Percentiles rank a stretch among this genome's conserved stretches.
These are phyloP conservation scores for Bedellia somnulentella DNA, from an alignment of 2,888 invertebrate genomes.

Conservation along the genomic window DNA sequence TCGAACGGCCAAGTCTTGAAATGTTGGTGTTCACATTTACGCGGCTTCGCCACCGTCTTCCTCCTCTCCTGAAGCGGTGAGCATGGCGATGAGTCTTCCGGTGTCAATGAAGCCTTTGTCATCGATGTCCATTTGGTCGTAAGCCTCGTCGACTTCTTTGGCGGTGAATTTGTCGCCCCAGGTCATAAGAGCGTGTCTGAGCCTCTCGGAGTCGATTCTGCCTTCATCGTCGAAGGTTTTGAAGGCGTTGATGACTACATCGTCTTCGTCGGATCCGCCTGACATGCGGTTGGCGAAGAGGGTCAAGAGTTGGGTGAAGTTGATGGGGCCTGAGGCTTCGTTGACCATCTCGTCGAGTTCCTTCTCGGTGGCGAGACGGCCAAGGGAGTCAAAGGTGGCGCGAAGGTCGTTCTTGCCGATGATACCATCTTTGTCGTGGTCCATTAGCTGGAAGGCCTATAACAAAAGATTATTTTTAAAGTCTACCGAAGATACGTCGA, in stretches of 20 bases:
- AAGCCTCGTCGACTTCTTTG: slow-evolving; percentile 89
- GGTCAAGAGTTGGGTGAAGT: slow-evolving; percentile 92
- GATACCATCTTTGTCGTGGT: slow-evolving; percentile 92
- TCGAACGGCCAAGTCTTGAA: too few relatives aligned
- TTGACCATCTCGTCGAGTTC: slow-evolving; percentile 88
- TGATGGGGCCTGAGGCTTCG: slow-evolving; percentile 89
- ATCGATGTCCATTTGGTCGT: slow-evolving; percentile 91
- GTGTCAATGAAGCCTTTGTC: slow-evolving; percentile 90
- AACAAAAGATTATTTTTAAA: too few relatives aligned
- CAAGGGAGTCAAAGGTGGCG: slow-evolving; percentile 89
- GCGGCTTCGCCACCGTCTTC: slow-evolving; percentile 71
- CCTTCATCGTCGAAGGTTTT: slow-evolving; percentile 88
- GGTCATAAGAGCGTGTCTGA: slow-evolving; percentile 89
- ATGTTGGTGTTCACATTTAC: slow-evolving; percentile 22
- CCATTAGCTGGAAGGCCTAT: slow-evolving; percentile 93
- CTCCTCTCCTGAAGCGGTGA: slow-evolving; percentile 84
- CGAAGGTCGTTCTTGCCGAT: slow-evolving; percentile 88
- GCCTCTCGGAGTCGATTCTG: slow-evolving; percentile 85
- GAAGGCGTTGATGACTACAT: slow-evolving; percentile 90
- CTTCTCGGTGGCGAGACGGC: slow-evolving; percentile 86
- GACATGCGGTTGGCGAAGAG: slow-evolving; percentile 92
- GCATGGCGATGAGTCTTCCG: slow-evolving; percentile 81
- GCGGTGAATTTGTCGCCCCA: slow-evolving; percentile 91
- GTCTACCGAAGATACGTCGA: slow-evolving; percentile 3
- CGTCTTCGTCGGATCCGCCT: slow-evolving; percentile 89